Conservation (phyloP, 2,888 invertebrate species). For the Epistrophe grossulariae region DNA sequence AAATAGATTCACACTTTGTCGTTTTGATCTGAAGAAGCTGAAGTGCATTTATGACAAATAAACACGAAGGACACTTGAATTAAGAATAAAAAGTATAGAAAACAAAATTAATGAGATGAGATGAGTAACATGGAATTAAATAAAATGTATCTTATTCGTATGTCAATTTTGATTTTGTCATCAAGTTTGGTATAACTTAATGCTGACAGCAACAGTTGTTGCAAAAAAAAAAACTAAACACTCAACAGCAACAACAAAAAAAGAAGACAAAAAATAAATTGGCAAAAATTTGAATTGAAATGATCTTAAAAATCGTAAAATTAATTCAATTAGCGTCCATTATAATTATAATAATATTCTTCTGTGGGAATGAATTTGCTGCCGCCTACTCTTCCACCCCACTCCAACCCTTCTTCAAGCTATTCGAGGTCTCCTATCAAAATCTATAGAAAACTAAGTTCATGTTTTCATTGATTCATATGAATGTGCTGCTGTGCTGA, state of each 20-base stretch:
- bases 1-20: conserved; percentile 24
- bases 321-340: conserved; percentile 72
- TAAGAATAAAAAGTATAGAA: conserved; percentile 6
- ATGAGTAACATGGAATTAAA: conserved; percentile 13
- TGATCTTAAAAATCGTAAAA: conserved; percentile 48
- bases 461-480: conserved; percentile 52
- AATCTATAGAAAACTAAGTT: background rate
- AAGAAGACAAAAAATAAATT: conserved; percentile 37
- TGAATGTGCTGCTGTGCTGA: conserved; percentile 21
- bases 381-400: background rate
- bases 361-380: conserved; percentile 23
- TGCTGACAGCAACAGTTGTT: conserved; percentile 17
- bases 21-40: background rate
- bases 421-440: background rate
- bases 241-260: background rate
- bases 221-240: background rate
- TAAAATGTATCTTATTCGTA: conserved; percentile 23
- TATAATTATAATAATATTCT: conserved; percentile 45
- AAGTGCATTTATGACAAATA: conserved; percentile 7
- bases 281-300: conserved; percentile 39
- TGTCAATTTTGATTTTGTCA: conserved; percentile 50
- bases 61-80: conserved; percentile 63
- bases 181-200: background rate
- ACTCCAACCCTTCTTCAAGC: conserved; percentile 4
- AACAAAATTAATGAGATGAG: background rate